Conservation (phyloP, 2,888 invertebrate species). For the Ceriagrion tenellum region DNA sequence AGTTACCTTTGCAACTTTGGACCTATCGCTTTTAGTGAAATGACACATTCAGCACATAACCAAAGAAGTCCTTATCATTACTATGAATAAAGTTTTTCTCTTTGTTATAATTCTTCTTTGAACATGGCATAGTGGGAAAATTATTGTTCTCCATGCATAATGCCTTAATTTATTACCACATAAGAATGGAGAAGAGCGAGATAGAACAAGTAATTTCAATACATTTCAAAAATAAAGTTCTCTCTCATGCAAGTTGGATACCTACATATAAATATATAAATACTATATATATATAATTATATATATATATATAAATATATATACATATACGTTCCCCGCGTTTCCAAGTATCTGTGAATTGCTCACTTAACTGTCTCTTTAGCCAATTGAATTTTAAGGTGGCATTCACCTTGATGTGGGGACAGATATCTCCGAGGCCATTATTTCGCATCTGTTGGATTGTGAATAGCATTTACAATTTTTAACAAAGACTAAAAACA, state of each 20-base stretch:
- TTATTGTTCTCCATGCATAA: constrained; percentile 61
- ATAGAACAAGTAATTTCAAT: constrained; percentile 61
- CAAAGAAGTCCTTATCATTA: constrained; percentile 65
- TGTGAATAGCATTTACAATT: constrained; percentile 66
- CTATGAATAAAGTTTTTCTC: constrained; percentile 61
- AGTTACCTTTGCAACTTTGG: constrained; percentile 65
- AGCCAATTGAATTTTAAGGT: constrained; percentile 67
- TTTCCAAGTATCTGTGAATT: constrained; percentile 69
- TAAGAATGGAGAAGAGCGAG: constrained; percentile 66
- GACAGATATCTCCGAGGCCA: constrained; percentile 63
- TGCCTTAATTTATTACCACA: constrained; percentile 66
- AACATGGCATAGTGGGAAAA: constrained; percentile 61
- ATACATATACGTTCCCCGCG: constrained; percentile 61
- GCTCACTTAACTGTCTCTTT: constrained; percentile 68
- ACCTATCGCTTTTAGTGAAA: constrained; percentile 66
- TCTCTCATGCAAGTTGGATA: constrained; percentile 68
- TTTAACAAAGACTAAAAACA: constrained; percentile 60
- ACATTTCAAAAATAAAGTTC: constrained; percentile 68
- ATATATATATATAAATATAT: constrained; percentile 63
- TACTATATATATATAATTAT: constrained; percentile 54
- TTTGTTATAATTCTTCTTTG: constrained; percentile 64
- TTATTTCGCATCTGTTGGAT: constrained; percentile 64
- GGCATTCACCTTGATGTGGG: constrained; percentile 56
- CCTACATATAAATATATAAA: constrained; percentile 53
- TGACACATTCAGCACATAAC: constrained; percentile 64